Percentiles rank a stretch among this genome's conserved stretches.
Conservation (phyloP, 2,888 invertebrate genomes). For the Philereme vetulata region DNA sequence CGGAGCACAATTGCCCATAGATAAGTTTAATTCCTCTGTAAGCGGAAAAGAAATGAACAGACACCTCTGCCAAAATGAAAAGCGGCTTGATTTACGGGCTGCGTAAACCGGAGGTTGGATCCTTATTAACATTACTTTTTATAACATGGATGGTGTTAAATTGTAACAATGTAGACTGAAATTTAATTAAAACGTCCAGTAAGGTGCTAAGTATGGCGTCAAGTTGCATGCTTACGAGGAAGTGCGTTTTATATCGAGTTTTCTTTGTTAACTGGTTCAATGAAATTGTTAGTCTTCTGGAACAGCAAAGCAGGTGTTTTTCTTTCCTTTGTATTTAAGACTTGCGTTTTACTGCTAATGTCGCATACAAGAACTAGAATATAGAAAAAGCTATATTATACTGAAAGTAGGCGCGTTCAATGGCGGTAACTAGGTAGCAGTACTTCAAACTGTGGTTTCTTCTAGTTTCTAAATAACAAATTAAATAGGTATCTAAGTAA, state of each 20-base stretch:
- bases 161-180: slow-evolving; percentile 77
- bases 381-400: no score
- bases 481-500: no score
- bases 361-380: no score
- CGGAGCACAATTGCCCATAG: slow-evolving; percentile 66
- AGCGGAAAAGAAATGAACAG: slow-evolving; percentile 76
- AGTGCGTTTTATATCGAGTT: slow-evolving; percentile 45
- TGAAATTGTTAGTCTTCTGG: slow-evolving; percentile 12
- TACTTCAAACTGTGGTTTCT: no score
- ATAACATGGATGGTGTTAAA: slow-evolving; percentile 75
- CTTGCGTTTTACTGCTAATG: no score
- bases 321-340: background rate
- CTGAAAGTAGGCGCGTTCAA: no score
- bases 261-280: slow-evolving; percentile 36
- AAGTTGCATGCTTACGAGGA: slow-evolving; percentile 58
- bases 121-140: slow-evolving; percentile 82
- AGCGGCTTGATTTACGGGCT: slow-evolving; percentile 77
- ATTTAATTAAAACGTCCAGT: slow-evolving; percentile 79
- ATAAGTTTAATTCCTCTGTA: slow-evolving; percentile 71
- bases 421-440: no score
- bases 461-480: no score
- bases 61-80: slow-evolving; percentile 76
- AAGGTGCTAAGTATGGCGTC: slow-evolving; percentile 72
- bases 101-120: slow-evolving; percentile 70
- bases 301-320: background rate